Conservation (phyloP, 1,140 invertebrate genomes). For the Semibalanus balanoides region DNA sequence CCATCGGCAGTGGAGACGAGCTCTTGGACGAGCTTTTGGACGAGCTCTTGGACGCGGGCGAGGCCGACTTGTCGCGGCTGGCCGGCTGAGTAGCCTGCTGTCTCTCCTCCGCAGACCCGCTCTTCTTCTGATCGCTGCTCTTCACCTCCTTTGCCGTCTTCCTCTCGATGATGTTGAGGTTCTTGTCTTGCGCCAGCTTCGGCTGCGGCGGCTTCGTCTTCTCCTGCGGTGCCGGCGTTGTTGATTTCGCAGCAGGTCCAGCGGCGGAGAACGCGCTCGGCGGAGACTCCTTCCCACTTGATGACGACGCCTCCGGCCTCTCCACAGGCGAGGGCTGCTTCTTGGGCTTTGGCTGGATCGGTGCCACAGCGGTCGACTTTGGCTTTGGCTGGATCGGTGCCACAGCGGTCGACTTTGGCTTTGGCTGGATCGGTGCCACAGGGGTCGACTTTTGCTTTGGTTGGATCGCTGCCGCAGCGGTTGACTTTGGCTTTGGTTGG, state of each 20-base stretch:
- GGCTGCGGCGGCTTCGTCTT: neutral
- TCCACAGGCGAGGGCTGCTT: no score
- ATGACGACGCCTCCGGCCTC: no score
- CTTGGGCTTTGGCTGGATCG: no score
- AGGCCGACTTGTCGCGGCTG: neutral
- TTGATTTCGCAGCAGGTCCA: neutral
- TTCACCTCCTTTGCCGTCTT: neutral
- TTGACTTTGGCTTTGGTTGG: no score
- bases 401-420: no score
- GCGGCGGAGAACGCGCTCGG: neutral
- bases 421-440: no score
- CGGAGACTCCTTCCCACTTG: neutral
- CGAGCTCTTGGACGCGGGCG: neutral
- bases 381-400: no score
- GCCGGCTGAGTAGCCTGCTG: no score
- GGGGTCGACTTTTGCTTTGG: no score
- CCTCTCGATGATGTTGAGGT: neutral
- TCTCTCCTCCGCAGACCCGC: neutral
- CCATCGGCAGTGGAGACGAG: neutral
- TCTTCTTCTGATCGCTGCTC: neutral
- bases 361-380: no score
- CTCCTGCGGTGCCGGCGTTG: neutral
- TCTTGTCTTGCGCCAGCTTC: neutral
- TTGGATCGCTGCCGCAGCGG: no score
- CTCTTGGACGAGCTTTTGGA: neutral